phyloP scores from a whole-genome alignment of 2,888 invertebrate species.

The Torymus tubicola region DNA sequence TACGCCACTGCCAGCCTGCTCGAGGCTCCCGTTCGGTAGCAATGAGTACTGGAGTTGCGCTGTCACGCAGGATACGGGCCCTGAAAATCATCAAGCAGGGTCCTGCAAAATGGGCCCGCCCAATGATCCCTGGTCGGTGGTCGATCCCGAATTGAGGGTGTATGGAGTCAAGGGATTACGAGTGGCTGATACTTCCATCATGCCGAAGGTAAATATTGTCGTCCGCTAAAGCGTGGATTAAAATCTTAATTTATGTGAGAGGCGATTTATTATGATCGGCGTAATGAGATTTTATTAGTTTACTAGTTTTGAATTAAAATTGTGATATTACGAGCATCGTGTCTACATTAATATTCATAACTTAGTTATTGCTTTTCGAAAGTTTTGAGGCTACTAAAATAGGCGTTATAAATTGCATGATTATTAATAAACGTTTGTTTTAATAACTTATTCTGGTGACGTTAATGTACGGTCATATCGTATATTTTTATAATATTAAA shows the following conservation, averaged over 20 bases:
- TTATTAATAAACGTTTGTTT: no score
- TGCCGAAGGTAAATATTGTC: conserved; percentile 77
- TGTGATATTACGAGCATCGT: no score
- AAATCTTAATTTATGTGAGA: background rate
- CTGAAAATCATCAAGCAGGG: conserved; percentile 90
- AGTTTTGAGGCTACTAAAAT: no score
- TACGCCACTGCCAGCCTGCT: conserved; percentile 66
- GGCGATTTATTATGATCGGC: no score
- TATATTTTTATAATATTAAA: no score
- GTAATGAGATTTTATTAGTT: no score
- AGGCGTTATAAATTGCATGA: no score
- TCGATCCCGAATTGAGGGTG: conserved; percentile 83
- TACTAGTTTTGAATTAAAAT: no score
- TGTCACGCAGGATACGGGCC: conserved; percentile 83
- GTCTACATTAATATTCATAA: no score
- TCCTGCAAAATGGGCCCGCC: conserved; percentile 89
- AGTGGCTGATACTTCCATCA: conserved; percentile 81
- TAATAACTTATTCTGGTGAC: no score
- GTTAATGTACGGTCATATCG: no score
- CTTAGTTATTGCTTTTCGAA: no score
- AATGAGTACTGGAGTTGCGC: conserved; percentile 89
- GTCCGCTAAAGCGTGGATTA: background rate
- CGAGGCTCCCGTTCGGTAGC: conserved; percentile 75
- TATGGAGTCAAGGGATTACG: conserved; percentile 80
- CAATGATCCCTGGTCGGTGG: conserved; percentile 85